phyloP scores from a whole-genome alignment of 2,113 vertebrate species.

The Plecotus auritus region DNA sequence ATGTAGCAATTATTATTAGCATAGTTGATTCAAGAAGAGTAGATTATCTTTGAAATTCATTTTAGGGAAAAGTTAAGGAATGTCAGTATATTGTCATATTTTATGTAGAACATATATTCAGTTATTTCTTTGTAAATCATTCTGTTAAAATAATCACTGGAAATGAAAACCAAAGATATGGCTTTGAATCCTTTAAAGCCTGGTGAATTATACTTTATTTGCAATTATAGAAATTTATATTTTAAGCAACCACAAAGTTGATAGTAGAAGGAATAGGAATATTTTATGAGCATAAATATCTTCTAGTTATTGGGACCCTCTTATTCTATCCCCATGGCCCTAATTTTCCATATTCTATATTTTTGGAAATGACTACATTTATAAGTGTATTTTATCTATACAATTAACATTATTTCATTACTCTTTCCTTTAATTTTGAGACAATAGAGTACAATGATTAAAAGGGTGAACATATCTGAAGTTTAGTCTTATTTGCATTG shows the following conservation, averaged over 20 bases:
- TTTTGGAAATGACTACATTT: neutral
- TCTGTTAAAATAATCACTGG: neutral
- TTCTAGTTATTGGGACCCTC: neutral
- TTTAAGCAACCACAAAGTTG: neutral
- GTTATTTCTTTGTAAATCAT: neutral
- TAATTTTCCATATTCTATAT: neutral
- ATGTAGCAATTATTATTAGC: neutral
- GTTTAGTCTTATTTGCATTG: neutral
- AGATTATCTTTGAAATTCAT: neutral
- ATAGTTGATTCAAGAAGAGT: neutral
- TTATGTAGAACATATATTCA: neutral
- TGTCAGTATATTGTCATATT: neutral
- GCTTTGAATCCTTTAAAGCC: neutral
- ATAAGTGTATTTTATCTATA: neutral
- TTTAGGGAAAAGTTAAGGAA: neutral
- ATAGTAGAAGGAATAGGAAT: rapidly evolving
- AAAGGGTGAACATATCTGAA: neutral
- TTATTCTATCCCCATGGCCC: neutral
- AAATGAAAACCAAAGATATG: neutral
- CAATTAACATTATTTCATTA: neutral
- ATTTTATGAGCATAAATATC: neutral
- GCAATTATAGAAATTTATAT: neutral
- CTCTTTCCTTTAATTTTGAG: neutral
- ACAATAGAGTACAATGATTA: neutral
- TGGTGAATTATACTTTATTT: neutral